Percentiles rank a stretch among this genome's conserved stretches.
Evolutionary conservation across 2,797 vertebrate genomes (phyloP).

Genomic region (Propithecus deckenii): DNA sequence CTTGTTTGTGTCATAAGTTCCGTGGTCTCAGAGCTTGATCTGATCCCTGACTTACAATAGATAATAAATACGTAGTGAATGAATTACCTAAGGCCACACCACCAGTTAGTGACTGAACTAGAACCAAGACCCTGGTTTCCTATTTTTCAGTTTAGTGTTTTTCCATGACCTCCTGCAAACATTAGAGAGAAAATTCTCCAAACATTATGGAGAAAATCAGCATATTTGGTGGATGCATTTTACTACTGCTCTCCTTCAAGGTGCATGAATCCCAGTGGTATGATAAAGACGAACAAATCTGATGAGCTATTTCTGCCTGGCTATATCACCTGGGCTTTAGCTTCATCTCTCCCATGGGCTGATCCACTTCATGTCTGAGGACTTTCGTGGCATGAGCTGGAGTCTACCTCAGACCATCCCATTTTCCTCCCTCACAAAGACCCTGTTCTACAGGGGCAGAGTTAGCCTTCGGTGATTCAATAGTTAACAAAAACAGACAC

Average conservation of each 20-base stretch:
- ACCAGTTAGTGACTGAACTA: neutral
- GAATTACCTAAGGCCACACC: neutral
- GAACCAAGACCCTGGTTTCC: neutral
- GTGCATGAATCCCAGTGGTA: neutral
- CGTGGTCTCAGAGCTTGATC: neutral
- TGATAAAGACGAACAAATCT: neutral
- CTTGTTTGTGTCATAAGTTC: neutral
- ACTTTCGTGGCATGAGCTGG: neutral
- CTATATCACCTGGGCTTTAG: neutral
- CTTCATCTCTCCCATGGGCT: neutral
- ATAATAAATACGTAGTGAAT: neutral
- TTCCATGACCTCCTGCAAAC: neutral
- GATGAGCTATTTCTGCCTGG: neutral
- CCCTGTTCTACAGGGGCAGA: neutral
- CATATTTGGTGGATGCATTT: neutral
- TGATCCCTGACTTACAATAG: neutral
- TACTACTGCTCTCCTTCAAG: neutral
- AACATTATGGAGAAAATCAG: neutral
- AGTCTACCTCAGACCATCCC: neutral
- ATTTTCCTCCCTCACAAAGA: neutral
- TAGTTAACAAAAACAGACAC: neutral
- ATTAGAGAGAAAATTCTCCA: neutral
- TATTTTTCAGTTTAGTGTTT: neutral
- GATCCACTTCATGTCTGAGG: neutral
- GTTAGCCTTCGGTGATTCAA: neutral